Base-by-base conservation (phyloP, 2,888 invertebrate species). In the Mimas tiliae region DNA sequence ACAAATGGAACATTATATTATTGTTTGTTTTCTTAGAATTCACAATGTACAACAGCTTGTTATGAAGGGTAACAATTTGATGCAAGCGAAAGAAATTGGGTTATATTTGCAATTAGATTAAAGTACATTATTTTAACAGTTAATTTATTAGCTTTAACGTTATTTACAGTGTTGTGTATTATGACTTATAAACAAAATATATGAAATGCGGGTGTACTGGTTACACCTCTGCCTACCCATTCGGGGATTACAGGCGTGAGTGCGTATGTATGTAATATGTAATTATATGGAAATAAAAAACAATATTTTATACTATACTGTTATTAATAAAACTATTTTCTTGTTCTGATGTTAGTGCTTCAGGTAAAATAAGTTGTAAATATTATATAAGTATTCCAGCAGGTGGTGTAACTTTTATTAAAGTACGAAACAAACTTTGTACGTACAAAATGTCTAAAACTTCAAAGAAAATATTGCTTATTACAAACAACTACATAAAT, bases 1-100 rank as follows among this genome's bases (percentile, higher is more conserved):
- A 77, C 76, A 77, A 72, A 70, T 7, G 12, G 19, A 19, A 42
- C 0, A 12, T 21, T 19, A 9, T 16, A 38, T 58, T 58, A 58
- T 42, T 58, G 12, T 38, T 9, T 58, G 58, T 42, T 42, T 19
- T 19, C 6, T 6, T 12, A 19, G 19, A 42, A 11, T 6, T 9
- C 11, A 19, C 6, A 12, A 19, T 19, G 7, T 42, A 8, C 34
- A 55, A 16, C n/a, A 38, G 6, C 50, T 7, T 55, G 27, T 4
- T 3, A 11, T 19, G 16, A 19, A 11, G 12, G 2, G 4, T 27
- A 50, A 19, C 16, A 19, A 2, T 19, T 50, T 19, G 19, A 2
- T 3, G 19, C 8, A 48, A 48, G 42, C 11, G 42, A 6, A 42
- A 42, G 27, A 42, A 9, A 42, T 42, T 45, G 12, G 1, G 14